phyloP scores from a whole-genome alignment of 2,797 vertebrate genomes.

The Orestias chungarensis region DNA sequence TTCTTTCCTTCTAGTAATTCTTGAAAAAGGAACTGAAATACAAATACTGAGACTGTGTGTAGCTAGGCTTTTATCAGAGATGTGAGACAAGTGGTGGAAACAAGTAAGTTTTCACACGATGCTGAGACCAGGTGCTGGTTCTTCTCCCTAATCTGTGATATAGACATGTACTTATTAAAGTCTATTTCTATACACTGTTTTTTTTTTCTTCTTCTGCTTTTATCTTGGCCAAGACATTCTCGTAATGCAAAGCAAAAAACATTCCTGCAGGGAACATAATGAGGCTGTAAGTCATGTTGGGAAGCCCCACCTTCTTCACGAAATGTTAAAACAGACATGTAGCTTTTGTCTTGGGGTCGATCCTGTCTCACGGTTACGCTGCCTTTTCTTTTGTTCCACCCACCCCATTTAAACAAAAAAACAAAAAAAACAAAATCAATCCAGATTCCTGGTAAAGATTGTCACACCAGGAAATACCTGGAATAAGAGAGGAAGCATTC shows the following conservation, averaged over 20 bases:
- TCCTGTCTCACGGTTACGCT: slow-evolving; percentile 20
- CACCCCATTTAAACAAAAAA: not conserved
- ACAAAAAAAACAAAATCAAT: too few species aligned
- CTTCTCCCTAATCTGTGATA: not conserved
- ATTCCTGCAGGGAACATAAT: too few species aligned
- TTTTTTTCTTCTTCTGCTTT: not conserved
- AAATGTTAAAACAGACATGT: slow-evolving; percentile 20
- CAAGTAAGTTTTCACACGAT: slow-evolving; percentile 7
- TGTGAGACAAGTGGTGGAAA: slow-evolving; percentile 13
- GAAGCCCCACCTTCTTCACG: slow-evolving; percentile 24
- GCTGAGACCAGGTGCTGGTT: not conserved
- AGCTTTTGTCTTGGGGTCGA: slow-evolving; percentile 12
- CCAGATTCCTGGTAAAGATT: not conserved
- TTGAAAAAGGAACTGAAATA: not conserved
- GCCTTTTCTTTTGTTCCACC: not conserved
- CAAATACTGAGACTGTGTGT: not conserved
- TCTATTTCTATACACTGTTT: not conserved
- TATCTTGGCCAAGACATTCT: too few species aligned
- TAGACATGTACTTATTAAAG: fast-evolving
- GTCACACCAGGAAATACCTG: not conserved
- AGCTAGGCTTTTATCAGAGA: slow-evolving; percentile 8
- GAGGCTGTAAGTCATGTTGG: too few species aligned
- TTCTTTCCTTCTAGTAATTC: not conserved
- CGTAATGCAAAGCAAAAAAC: too few species aligned
- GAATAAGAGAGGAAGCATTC: slow-evolving; percentile 10